These are phyloP conservation scores for Elgonia sp. DNA, from an alignment of 2,888 invertebrate genomes.

Conservation along the genomic window DNA sequence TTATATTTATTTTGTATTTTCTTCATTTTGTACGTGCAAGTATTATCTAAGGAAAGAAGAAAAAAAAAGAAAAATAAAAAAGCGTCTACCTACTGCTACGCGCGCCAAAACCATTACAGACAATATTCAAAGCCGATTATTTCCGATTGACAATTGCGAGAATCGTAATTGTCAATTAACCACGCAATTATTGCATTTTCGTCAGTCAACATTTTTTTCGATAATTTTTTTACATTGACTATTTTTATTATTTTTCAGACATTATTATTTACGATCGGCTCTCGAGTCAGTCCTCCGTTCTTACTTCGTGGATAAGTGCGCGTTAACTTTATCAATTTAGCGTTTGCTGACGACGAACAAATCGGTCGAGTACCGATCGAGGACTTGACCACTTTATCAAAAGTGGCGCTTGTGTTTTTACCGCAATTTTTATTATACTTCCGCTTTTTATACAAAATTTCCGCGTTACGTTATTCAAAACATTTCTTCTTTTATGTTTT, in stretches of 20 bases:
- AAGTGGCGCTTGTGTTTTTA: conserved; percentile 57
- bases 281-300: conserved; percentile 46
- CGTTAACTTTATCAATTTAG: conserved; percentile 71
- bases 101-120: conserved; percentile 73
- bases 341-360: conserved; percentile 66
- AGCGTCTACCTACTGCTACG: conserved; percentile 72
- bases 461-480: not conserved
- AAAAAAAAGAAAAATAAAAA: conserved; percentile 33
- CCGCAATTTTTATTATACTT: conserved; percentile 18
- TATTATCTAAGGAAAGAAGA: conserved; percentile 36
- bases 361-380: conserved; percentile 65
- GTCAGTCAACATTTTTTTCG: too few relatives aligned
- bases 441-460: not conserved
- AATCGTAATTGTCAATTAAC: conserved; percentile 21
- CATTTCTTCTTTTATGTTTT: not conserved
- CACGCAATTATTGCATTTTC: conserved; percentile 26
- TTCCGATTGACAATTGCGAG: conserved; percentile 26
- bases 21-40: conserved; percentile 53
- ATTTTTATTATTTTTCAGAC: not conserved
- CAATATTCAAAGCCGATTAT: conserved; percentile 65
- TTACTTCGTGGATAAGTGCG: conserved; percentile 62
- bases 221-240: too few relatives aligned
- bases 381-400: conserved; percentile 63
- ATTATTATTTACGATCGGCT: conserved; percentile 57
- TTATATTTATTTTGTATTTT: not conserved